Evolutionary conservation across 2,888 invertebrate species (phyloP).

Genomic region (Eucriotettix oculatus): DNA sequence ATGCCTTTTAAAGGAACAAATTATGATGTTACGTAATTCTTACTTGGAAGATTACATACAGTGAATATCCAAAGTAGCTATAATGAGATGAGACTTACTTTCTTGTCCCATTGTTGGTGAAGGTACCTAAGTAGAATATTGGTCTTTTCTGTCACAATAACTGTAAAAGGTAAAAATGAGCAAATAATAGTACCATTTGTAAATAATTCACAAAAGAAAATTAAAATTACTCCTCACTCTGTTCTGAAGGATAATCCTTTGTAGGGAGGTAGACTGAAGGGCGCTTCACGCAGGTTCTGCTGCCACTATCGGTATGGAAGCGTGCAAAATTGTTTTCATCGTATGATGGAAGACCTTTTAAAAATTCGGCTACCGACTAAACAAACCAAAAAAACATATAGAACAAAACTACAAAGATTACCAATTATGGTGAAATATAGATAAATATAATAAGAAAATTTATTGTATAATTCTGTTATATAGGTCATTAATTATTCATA

Average conservation of each 20-base stretch:
- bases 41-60: not conserved
- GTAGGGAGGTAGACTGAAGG: conserved; percentile 46
- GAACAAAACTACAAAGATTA: too few species aligned
- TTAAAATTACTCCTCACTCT: conserved; percentile 42
- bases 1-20: too few species aligned
- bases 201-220: not conserved
- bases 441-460: too few species aligned
- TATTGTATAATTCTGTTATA: too few species aligned
- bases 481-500: too few species aligned
- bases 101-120: conserved; percentile 92
- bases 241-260: conserved; percentile 82
- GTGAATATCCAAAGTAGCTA: not conserved
- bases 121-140: conserved; percentile 84
- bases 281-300: conserved; percentile 12
- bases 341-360: conserved; percentile 80
- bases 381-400: conserved; percentile 16
- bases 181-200: not conserved
- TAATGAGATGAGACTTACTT: conserved; percentile 30
- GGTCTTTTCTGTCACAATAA: conserved; percentile 90
- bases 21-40: too few species aligned
- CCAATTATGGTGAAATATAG: too few species aligned
- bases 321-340: conserved; percentile 82
- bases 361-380: conserved; percentile 76
- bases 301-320: conserved; percentile 70
- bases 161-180: conserved; percentile 35